Percentiles rank a stretch among this genome's conserved stretches.
phyloP scores from a whole-genome alignment of 2,113 vertebrate species.

The Phainopepla nitens region DNA sequence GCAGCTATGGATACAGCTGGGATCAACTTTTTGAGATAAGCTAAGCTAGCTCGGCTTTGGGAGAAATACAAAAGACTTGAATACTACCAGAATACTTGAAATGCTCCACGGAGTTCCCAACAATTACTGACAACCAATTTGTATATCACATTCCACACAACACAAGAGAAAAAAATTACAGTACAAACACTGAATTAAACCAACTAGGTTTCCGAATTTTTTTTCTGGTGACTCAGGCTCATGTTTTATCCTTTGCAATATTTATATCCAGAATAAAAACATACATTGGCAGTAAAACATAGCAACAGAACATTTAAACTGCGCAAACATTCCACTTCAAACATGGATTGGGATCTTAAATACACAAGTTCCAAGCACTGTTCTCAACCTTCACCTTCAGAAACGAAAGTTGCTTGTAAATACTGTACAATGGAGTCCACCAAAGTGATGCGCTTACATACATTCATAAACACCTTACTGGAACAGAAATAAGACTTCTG shows the following conservation, averaged over 20 bases:
- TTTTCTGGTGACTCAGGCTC: constrained; percentile 25
- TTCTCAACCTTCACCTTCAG: neutral
- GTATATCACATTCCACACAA: neutral
- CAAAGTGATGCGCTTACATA: rapidly evolving
- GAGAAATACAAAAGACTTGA: neutral
- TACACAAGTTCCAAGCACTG: neutral
- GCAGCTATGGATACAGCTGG: neutral
- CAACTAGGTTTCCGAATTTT: neutral
- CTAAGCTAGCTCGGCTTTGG: neutral
- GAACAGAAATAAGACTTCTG: constrained; percentile 11
- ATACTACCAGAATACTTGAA: neutral
- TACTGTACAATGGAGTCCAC: neutral
- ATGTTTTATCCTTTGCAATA: neutral
- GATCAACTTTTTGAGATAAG: neutral
- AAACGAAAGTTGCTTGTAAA: neutral
- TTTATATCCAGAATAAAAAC: constrained; percentile 24
- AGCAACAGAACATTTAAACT: constrained; percentile 28
- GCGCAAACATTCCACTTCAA: neutral
- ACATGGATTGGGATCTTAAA: neutral
- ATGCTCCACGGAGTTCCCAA: neutral
- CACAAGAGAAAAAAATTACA: neutral
- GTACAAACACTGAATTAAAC: neutral
- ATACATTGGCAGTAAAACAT: constrained; percentile 11
- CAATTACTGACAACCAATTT: neutral
- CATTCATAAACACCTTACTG: neutral